Evolutionary conservation across 2,888 invertebrate species (phyloP).

Genomic region (Trilocha varians): DNA sequence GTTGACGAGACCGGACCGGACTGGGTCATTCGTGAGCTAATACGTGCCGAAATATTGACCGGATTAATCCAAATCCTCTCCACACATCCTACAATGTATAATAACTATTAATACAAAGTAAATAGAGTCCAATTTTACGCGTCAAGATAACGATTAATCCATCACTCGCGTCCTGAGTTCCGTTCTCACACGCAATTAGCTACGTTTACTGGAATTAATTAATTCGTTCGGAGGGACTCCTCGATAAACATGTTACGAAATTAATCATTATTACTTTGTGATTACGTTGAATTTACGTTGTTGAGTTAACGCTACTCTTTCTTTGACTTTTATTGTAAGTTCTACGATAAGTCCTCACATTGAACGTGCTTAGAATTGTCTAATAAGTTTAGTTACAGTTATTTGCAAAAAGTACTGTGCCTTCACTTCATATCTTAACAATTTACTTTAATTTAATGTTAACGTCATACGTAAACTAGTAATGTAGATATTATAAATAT

Average conservation of each 20-base stretch:
- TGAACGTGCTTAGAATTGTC: no score
- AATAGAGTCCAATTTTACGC: slow-evolving; percentile 17
- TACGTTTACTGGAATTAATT: slow-evolving; percentile 46
- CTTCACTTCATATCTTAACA: no score
- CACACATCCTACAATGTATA: not conserved
- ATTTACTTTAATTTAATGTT: no score
- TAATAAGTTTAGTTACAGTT: no score
- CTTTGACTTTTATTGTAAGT: not conserved
- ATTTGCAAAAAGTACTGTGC: no score
- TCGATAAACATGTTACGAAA: slow-evolving; percentile 30
- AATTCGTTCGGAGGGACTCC: slow-evolving; percentile 30
- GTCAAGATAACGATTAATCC: slow-evolving; percentile 21
- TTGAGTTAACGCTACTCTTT: not conserved
- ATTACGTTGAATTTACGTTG: not conserved
- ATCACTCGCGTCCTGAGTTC: slow-evolving; percentile 19
- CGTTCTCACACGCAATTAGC: slow-evolving; percentile 38
- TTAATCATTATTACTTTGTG: slow-evolving; percentile 28
- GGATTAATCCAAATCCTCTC: not conserved
- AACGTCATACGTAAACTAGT: no score
- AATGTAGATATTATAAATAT: no score
- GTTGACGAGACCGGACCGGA: not conserved
- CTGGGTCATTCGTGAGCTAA: not conserved
- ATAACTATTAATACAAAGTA: slow-evolving; percentile 4
- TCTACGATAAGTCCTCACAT: no score
- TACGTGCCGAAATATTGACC: not conserved